Percentiles rank a stretch among this genome's conserved stretches.
phyloP scores from a whole-genome alignment of 1,140 invertebrate genomes.

The Drosophila yakuba region DNA sequence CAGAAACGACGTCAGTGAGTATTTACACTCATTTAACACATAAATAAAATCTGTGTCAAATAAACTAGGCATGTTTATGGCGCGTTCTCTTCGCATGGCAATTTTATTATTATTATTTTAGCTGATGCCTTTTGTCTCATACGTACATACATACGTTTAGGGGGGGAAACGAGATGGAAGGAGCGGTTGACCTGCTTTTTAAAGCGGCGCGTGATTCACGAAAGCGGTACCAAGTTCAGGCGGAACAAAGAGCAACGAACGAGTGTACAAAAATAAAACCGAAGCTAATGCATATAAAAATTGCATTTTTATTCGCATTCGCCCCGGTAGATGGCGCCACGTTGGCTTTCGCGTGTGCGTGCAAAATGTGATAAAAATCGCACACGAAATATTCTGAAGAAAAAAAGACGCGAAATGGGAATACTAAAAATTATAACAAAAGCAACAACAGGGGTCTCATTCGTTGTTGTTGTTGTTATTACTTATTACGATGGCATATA shows the following conservation, averaged over 20 bases:
- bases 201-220: constrained; percentile 64
- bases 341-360: constrained; percentile 26
- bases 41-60: constrained; percentile 70
- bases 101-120: constrained; percentile 31
- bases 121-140: constrained; percentile 53
- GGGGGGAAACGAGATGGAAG: background rate
- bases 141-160: constrained; percentile 22
- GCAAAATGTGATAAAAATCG: constrained; percentile 51
- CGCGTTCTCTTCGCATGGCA: constrained; percentile 42
- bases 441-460: constrained; percentile 35
- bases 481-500: constrained; percentile 62
- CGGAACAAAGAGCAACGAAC: constrained; percentile 36
- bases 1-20: constrained; percentile 2
- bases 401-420: constrained; percentile 32
- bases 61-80: constrained; percentile 77
- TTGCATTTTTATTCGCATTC: constrained; percentile 36
- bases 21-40: constrained; percentile 13
- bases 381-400: constrained; percentile 39
- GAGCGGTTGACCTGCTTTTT: constrained; percentile 62
- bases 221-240: constrained; percentile 76
- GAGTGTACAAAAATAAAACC: constrained; percentile 20
- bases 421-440: background rate
- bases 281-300: constrained; percentile 21
- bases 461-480: constrained; percentile 34
- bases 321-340: constrained; percentile 12